phyloP scores from a whole-genome alignment of 1,140 invertebrate species.

The Monomorium pharaonis region DNA sequence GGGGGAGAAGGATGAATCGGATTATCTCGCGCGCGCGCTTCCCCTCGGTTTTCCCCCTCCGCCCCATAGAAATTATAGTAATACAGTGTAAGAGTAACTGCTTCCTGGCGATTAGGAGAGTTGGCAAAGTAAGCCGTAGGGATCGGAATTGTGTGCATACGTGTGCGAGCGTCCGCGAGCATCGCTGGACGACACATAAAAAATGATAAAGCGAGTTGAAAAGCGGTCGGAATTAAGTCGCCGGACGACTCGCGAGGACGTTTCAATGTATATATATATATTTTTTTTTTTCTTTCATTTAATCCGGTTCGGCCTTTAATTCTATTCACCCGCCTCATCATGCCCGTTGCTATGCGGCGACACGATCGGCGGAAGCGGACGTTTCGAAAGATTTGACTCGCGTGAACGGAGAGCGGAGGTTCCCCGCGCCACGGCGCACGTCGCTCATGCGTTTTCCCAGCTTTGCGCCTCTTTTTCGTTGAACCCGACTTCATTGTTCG shows the following conservation, averaged over 20 bases:
- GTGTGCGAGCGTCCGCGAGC: neutral
- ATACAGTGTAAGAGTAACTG: constrained; percentile 35
- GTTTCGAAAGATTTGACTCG: neutral
- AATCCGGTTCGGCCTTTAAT: constrained; percentile 38
- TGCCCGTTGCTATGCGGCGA: neutral
- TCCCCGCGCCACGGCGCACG: neutral
- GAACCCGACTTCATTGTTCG: neutral
- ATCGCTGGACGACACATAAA: neutral
- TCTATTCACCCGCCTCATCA: neutral
- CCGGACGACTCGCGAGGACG: neutral
- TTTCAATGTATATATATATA: neutral
- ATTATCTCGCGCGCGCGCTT: constrained; percentile 31
- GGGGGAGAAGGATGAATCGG: constrained; percentile 24
- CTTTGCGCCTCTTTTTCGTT: neutral
- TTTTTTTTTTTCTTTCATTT: neutral
- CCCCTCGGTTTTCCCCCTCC: no score
- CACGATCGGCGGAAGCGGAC: neutral
- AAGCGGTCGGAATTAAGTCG: constrained; percentile 1
- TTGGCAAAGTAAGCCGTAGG: constrained; percentile 10
- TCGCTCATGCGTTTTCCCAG: neutral
- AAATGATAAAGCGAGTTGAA: constrained; percentile 8
- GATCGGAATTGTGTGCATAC: neutral
- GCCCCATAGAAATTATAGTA: constrained; percentile 36
- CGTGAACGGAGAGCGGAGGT: no score
- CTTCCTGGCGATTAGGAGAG: constrained; percentile 50